phyloP scores from a whole-genome alignment of 1,140 invertebrate species.

The Pogonomyrmex californicus region DNA sequence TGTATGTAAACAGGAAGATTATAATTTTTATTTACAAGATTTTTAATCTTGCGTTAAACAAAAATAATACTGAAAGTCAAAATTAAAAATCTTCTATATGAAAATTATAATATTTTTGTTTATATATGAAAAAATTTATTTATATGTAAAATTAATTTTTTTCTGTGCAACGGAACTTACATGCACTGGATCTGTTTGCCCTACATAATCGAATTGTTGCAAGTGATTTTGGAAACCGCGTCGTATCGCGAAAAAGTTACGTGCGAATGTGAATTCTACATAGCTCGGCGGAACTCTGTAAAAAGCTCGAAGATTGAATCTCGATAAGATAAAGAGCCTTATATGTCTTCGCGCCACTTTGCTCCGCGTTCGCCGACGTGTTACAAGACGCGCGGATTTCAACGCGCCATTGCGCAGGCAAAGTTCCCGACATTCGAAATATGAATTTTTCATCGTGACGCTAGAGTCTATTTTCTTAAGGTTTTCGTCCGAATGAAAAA shows the following conservation, averaged over 20 bases:
- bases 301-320: slow-evolving; percentile 1
- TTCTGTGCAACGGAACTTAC: too few species aligned
- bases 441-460: slow-evolving; percentile 53
- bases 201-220: not conserved
- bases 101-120: too few species aligned
- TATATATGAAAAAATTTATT: too few species aligned
- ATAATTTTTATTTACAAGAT: too few species aligned
- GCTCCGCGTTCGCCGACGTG: not conserved
- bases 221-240: not conserved
- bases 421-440: slow-evolving; percentile 3
- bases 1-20: too few species aligned
- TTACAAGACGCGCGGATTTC: slow-evolving; percentile 21
- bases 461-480: slow-evolving; percentile 9
- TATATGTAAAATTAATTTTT: too few species aligned
- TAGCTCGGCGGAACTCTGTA: not conserved
- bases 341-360: not conserved
- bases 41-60: too few species aligned
- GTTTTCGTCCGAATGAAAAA: slow-evolving; percentile 34
- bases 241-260: not conserved
- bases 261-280: not conserved
- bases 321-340: not conserved
- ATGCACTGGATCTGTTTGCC: too few species aligned
- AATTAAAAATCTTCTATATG: too few species aligned
- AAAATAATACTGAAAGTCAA: too few species aligned
- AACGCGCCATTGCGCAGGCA: not conserved